Conservation (phyloP, 1,140 invertebrate species). For the Drosophila lini region DNA sequence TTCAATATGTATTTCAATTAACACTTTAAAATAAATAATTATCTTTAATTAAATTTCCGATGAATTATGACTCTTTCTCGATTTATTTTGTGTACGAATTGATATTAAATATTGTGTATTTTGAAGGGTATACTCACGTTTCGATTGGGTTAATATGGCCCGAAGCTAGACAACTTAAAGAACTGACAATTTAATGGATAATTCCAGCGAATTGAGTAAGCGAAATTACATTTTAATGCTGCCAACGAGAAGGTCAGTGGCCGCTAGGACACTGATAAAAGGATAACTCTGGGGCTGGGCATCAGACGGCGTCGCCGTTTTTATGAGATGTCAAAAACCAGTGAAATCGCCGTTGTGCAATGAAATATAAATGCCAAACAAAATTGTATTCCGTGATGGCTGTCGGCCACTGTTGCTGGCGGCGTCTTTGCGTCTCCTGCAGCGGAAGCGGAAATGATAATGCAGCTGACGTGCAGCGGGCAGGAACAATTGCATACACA, state of each 20-base stretch:
- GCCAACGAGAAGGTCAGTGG: slow-evolving; percentile 32
- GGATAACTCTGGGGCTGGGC: background rate
- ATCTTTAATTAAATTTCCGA: slow-evolving; percentile 2
- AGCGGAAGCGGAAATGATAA: slow-evolving; percentile 74
- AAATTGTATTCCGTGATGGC: slow-evolving; percentile 65
- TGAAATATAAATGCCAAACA: slow-evolving; percentile 82
- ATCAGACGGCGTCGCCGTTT: slow-evolving; percentile 42
- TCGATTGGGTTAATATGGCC: no score
- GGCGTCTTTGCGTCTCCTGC: slow-evolving; percentile 58
- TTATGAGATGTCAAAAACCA: slow-evolving; percentile 77
- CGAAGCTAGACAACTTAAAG: background rate
- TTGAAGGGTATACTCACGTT: background rate
- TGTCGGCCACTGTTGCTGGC: slow-evolving; percentile 17
- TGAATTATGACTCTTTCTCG: background rate
- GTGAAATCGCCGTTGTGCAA: slow-evolving; percentile 69
- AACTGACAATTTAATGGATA: background rate
- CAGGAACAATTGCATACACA: slow-evolving; percentile 11
- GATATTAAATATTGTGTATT: background rate
- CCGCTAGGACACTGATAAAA: slow-evolving; percentile 4
- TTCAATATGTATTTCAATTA: slow-evolving; percentile 7
- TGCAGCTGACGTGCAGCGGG: slow-evolving; percentile 35
- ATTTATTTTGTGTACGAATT: background rate
- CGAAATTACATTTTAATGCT: background rate
- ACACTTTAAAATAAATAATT: slow-evolving; percentile 11
- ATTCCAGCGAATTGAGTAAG: background rate